Conservation (phyloP, 2,888 invertebrate species). For the Mythimna impura region DNA sequence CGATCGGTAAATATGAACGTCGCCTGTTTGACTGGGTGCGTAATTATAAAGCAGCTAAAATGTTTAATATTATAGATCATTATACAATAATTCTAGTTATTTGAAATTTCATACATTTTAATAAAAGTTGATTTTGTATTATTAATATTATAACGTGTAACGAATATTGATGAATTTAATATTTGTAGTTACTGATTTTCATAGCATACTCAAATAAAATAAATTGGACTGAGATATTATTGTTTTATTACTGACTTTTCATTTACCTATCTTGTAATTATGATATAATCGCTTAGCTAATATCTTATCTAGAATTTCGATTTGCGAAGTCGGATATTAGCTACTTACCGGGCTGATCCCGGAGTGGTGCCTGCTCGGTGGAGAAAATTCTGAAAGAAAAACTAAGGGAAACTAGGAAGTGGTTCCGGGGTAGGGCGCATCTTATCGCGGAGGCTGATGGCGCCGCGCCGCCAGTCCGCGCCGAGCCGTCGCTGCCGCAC, state of each 20-base stretch:
- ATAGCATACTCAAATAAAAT: slow-evolving; percentile 70
- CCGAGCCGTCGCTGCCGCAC: slow-evolving; percentile 73
- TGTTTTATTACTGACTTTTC: slow-evolving; percentile 64
- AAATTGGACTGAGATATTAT: slow-evolving; percentile 69
- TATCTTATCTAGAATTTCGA: slow-evolving; percentile 57
- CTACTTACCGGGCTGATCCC: slow-evolving; percentile 16
- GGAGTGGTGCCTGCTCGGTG: slow-evolving; percentile 11
- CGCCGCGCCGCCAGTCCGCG: slow-evolving; percentile 77
- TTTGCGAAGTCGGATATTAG: slow-evolving; percentile 30
- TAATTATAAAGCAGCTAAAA: slow-evolving; percentile 37
- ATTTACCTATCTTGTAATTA: slow-evolving; percentile 25
- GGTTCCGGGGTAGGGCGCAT: slow-evolving; percentile 72
- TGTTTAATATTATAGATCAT: slow-evolving; percentile 27
- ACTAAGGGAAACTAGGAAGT: slow-evolving; percentile 68
- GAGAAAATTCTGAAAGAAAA: slow-evolving; percentile 41
- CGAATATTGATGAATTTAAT: slow-evolving; percentile 58
- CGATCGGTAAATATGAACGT: slow-evolving; percentile 10
- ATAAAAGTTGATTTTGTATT: slow-evolving; percentile 51
- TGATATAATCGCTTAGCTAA: slow-evolving; percentile 42
- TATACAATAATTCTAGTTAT: slow-evolving; percentile 31
- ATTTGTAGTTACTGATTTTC: slow-evolving; percentile 64
- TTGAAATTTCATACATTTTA: slow-evolving; percentile 53
- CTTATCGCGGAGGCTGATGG: slow-evolving; percentile 66
- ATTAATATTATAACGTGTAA: slow-evolving; percentile 50
- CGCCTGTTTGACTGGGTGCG: slow-evolving; percentile 17